Evolutionary conservation across 2,113 vertebrate genomes (phyloP).

Genomic region (Elephantulus edwardii): DNA sequence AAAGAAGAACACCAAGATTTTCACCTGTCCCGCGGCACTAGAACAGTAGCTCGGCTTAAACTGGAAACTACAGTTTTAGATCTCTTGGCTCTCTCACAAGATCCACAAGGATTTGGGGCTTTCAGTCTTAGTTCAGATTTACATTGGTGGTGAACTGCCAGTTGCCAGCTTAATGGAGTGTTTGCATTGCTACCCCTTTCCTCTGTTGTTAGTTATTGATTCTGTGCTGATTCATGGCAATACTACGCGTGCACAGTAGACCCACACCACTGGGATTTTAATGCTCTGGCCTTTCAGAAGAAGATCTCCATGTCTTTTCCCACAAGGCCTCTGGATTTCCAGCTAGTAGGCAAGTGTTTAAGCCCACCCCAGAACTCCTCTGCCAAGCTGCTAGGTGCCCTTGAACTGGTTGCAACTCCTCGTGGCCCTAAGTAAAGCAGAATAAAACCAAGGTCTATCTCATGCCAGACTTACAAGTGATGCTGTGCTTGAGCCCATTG

Average conservation of each 20-base stretch:
- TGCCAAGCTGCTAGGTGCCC: too few species aligned
- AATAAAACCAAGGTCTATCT: too few species aligned
- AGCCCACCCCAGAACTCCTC: not conserved
- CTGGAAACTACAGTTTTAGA: slow-evolving; percentile 36
- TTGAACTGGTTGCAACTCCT: too few species aligned
- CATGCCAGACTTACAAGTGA: too few species aligned
- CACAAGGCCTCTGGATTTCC: not conserved
- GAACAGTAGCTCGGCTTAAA: slow-evolving; percentile 45
- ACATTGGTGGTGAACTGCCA: slow-evolving; percentile 6
- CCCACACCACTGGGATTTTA: not conserved
- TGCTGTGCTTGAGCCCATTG: too few species aligned
- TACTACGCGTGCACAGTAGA: not conserved
- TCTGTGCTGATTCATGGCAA: not conserved
- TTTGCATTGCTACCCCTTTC: slow-evolving; percentile 5
- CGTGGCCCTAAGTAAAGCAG: too few species aligned
- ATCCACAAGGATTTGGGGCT: not conserved
- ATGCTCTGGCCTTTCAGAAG: not conserved
- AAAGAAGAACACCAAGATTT: slow-evolving; percentile 48
- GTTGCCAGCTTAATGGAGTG: not conserved
- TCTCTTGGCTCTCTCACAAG: slow-evolving; percentile 17
- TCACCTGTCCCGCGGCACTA: not conserved
- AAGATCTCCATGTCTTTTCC: not conserved
- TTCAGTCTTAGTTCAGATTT: slow-evolving; percentile 21
- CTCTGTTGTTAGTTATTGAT: not conserved
- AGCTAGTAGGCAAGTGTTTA: not conserved